These are phyloP conservation scores for Quiscalus mexicanus DNA, from an alignment of 2,113 vertebrate genomes.

Conservation along the genomic window DNA sequence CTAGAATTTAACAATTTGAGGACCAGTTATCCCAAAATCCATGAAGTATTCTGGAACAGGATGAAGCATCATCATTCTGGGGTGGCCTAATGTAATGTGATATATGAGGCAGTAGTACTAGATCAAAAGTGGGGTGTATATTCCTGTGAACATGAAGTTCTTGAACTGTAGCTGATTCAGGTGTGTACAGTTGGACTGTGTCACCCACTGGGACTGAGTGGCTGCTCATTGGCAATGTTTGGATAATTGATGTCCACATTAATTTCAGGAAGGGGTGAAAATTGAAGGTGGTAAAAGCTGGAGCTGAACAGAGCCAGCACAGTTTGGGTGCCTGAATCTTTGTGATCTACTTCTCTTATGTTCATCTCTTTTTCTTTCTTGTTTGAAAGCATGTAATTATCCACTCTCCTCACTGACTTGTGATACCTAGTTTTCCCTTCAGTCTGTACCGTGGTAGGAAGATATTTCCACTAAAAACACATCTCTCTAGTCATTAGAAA, in stretches of 20 bases:
- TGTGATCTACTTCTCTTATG: not conserved
- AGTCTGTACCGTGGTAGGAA: not conserved
- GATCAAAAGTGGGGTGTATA: not conserved
- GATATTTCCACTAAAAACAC: not conserved
- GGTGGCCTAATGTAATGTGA: not conserved
- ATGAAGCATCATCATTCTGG: not conserved
- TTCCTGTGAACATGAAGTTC: not conserved
- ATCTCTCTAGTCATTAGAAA: conserved; percentile 13
- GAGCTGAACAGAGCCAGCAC: not conserved
- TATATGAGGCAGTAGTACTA: not conserved
- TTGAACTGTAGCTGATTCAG: not conserved
- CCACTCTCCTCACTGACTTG: not conserved
- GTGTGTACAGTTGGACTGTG: not conserved
- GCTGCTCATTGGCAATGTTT: not conserved
- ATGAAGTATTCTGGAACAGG: not conserved
- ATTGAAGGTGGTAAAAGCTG: not conserved
- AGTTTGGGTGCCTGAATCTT: not conserved
- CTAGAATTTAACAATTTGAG: not conserved
- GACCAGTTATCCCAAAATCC: not conserved
- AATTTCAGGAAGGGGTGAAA: not conserved
- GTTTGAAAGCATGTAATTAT: not conserved
- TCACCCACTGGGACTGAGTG: not conserved
- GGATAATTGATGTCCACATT: not conserved
- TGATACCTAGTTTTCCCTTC: not conserved
- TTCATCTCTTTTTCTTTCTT: not conserved